These are phyloP conservation scores for Rhinoraja longicauda DNA, from an alignment of 2,797 vertebrate genomes.

Conservation along the genomic window DNA sequence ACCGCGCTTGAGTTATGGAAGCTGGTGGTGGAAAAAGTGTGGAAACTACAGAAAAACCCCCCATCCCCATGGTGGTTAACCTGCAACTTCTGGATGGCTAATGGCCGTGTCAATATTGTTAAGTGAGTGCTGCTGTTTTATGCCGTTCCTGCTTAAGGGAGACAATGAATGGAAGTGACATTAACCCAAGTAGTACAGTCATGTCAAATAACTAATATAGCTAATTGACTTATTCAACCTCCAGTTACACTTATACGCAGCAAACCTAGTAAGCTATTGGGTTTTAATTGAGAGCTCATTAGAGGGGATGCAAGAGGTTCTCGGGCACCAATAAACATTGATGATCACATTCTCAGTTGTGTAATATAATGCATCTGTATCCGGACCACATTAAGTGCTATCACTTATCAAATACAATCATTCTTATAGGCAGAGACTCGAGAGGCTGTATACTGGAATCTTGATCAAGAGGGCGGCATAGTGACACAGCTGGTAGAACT, in stretches of 20 bases:
- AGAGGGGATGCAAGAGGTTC: not conserved
- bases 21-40: not conserved
- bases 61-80: not conserved
- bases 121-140: not conserved
- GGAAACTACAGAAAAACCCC: not conserved
- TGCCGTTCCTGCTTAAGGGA: not conserved
- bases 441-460: too few relatives aligned
- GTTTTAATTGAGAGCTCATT: not conserved
- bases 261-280: not conserved
- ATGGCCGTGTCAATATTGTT: not conserved
- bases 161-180: not conserved
- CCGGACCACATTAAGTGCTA: not conserved
- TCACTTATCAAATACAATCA: not conserved
- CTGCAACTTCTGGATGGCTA: not conserved
- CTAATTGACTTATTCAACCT: not conserved
- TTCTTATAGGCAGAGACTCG: not conserved
- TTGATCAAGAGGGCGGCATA: too few relatives aligned
- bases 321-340: not conserved
- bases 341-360: not conserved
- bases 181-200: not conserved
- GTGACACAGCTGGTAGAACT: too few relatives aligned
- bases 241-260: too few relatives aligned
- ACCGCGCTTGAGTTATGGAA: not conserved
- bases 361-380: not conserved
- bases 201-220: not conserved